A percentile compares a stretch with the other conserved stretches of the same genome.
Evolutionary conservation across 1,140 invertebrate species (phyloP).

Genomic region (Planococcus citri): DNA sequence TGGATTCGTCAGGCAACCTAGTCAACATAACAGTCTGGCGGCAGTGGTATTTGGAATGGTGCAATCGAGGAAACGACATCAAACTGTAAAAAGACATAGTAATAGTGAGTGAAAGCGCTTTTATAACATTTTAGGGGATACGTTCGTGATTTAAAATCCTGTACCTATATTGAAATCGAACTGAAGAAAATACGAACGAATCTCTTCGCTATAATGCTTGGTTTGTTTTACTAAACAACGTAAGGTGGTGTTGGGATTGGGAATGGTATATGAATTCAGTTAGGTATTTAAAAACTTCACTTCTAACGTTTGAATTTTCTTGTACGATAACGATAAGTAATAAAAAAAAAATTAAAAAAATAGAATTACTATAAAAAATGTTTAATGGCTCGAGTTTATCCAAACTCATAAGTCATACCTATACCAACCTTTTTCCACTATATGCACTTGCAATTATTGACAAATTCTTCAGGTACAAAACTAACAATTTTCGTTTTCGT

Average conservation of each 20-base stretch:
- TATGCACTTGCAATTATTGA: no score
- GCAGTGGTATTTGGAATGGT: constrained; percentile 79
- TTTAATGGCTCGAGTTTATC: no score
- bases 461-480: no score
- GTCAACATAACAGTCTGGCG: constrained; percentile 61
- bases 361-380: no score
- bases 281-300: no score
- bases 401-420: no score
- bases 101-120: constrained; percentile 24
- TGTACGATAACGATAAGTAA: no score
- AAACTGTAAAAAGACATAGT: constrained; percentile 29
- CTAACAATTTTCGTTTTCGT: background rate
- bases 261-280: background rate
- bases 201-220: background rate
- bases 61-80: constrained; percentile 46
- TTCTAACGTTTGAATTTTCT: no score
- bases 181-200: background rate
- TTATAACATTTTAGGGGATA: constrained; percentile 15
- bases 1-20: constrained; percentile 48
- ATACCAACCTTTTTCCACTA: no score
- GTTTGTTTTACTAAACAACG: background rate
- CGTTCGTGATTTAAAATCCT: background rate
- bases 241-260: background rate
- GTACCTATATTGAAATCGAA: background rate
- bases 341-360: no score